Base-by-base conservation (phyloP, 2,113 vertebrate genomes). In the Vanacampus margaritifer region DNA sequence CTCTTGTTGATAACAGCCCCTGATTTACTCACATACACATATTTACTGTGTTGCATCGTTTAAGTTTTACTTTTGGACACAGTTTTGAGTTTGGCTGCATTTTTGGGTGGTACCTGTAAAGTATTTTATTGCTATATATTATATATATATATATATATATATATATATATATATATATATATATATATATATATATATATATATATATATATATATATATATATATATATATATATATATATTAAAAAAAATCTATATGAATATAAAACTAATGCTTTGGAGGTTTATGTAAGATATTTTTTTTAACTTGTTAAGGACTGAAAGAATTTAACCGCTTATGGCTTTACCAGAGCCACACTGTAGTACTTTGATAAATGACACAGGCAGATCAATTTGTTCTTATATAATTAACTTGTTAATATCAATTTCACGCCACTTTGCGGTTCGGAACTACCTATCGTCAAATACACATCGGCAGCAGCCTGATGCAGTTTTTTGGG, bases 61-160 rank as follows among this genome's bases (percentile, higher is more conserved):
- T 84, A 75, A 79, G 73, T 84, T 84, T 84, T 78, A 91, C 95
- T 95, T 96, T n/a, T 91, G 94, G 91, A 94, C 91, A 92, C 93
- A 92, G 90, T 93, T 86, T 95, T 93, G 87, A 91, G 92, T 94
- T 86, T 92, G 92, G 93, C 93, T 95, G 94, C 92, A 86, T 84
- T 95, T 92, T 95, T 91, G 92, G 93, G 93, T 93, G 93, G 95
- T 90, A 93, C 94, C 93, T 95, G 93, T 93, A 93, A 95, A 95
- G 94, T 96, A 95, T 92, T 90, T 89, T 89, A 84, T 90, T 89
- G 77, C 76, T 87, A 86, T 88, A 87, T 32, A 32, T 32, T 76
- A 83, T 73, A 79, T 70, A 81, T 78, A 77, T 57, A 75, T 71
- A n/a, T n/a, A n/a, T n/a, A n/a, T n/a, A n/a, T n/a, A n/a, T n/a